A percentile compares a stretch with the other conserved stretches of the same genome.
Conservation (phyloP, 2,888 invertebrate species). For the Tinea trinotella region DNA sequence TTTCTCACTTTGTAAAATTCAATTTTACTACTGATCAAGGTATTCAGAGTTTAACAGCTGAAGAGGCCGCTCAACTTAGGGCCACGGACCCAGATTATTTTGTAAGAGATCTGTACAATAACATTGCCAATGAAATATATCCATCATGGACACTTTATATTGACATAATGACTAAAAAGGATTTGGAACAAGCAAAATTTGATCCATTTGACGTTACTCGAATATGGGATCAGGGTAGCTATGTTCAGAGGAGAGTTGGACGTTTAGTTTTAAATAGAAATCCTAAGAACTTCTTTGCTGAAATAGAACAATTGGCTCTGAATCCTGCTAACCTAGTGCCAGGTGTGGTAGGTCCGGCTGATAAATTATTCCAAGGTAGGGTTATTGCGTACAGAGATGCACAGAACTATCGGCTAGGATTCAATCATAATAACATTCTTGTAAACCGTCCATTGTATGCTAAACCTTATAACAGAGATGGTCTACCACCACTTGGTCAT, state of each 20-base stretch:
- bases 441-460: constrained; percentile 31
- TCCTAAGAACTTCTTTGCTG: constrained; percentile 60
- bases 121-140: constrained; percentile 39
- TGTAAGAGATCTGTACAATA: constrained; percentile 42
- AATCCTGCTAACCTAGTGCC: constrained; percentile 40
- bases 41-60: constrained; percentile 42
- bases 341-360: constrained; percentile 66
- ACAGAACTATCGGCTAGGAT: constrained; percentile 45
- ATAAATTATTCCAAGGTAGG: constrained; percentile 64
- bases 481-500: constrained; percentile 28
- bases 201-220: constrained; percentile 63
- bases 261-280: constrained; percentile 58
- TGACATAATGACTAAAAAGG: constrained; percentile 47
- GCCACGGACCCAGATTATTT: constrained; percentile 44
- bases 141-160: constrained; percentile 57
- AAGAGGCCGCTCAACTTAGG: constrained; percentile 31
- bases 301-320: constrained; percentile 65
- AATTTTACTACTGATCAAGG: constrained; percentile 46
- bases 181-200: constrained; percentile 42
- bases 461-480: constrained; percentile 32
- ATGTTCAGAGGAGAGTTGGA: constrained; percentile 61
- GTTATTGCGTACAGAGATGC: constrained; percentile 68
- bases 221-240: constrained; percentile 53
- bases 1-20: constrained; percentile 49
- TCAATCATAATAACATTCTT: constrained; percentile 31